Base-by-base conservation (phyloP, 2,797 vertebrate genomes). In the Semotilus atromaculatus region DNA sequence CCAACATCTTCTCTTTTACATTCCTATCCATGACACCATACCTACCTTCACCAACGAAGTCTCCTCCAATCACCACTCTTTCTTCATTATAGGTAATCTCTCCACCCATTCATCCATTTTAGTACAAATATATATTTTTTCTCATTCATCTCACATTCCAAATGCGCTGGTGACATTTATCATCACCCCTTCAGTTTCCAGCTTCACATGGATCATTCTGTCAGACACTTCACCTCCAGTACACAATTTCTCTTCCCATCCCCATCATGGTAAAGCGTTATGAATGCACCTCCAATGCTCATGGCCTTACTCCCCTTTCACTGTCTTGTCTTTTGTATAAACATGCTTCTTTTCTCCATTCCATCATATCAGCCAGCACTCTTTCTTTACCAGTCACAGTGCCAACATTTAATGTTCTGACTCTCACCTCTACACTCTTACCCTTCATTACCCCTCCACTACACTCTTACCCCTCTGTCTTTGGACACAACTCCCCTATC, bases 251-350 rank as follows among this genome's bases (percentile, higher is more conserved):
- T 86, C 62, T 58, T 36, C n/a, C 34, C 51, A 76, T 76, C 7
- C 58, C 43, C 76, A 85, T 67, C 16, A 64, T 79, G 13, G n/a
- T 40, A 85, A 40, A 82, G 58, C 18, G 60, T 21, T 55, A 60
- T 86, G 60, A 68, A 75, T 23, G n/a, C 70, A 26, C 34, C 45
- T 68, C 60, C 60, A 67, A 43, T 76, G 29, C 70, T 85, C 58
- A 58, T 53, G 29, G 43, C 34, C 70, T 81, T 85, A 36, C 40
- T 80, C 38, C 18, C 23, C 55, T 73, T 85, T 40, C 77, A 80
- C 70, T 6, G 10, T 11, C 19, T 70, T 45, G 74, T 78, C 34
- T 78, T 19, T 38, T 84, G 64, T 7, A 70, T 48, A 71, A 34
- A 79, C 48, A 84, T 73, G 40, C 58, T 26, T 26, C 58, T 51